Base-by-base conservation (phyloP, 2,797 vertebrate genomes). In the Acrocephalus scirpaceus region DNA sequence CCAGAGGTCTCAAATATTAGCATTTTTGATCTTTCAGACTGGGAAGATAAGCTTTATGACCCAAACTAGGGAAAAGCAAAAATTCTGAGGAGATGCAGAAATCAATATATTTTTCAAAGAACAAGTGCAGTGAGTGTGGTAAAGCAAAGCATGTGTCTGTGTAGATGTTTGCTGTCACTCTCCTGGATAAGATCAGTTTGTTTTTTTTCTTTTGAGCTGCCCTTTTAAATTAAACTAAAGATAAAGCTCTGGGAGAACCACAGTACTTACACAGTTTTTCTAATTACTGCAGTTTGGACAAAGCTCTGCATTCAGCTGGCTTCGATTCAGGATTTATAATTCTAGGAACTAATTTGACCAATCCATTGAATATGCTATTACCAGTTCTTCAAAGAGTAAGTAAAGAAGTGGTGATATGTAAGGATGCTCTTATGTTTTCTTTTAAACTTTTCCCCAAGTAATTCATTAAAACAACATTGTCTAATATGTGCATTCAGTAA, bases 241-340 rank as follows among this genome's bases (percentile, higher is more conserved):
- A 26, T 4, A 42, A 16, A 56, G 5, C 10, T 88, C 14, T 75
- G 8, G 6, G 27, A 57, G 34, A 77, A 8, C 16, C 7, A 2
- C 51, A 29, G 20, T 26, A 45, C 70, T 94, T 78, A 96, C 2
- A 2, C 3, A 25, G 0, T 58, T 78, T 89, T 74, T 53, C 45
- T 85, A 29, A 93, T 90, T 92, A 7, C 54, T 97, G 57, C 97
- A 99, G 99, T 97, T 98, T 99, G 98, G 99, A 99, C 98, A 99
- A 99, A 98, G 99, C 99, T 93, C 98, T 99, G 67, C 99, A 99
- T 97, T 99, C 99, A 1, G 98, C 99, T 97, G 99, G 99, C 88
- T 98, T 99, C 86, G 98, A 98, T 96, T 99, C 98, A 26, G 99
- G 99, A 86, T 99, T 99, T 97, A 98, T 99, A 95, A 98, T 99